A percentile compares a stretch with the other conserved stretches of the same genome.
Evolutionary conservation across 2,113 vertebrate genomes (phyloP).

Genomic region (Amblyornis subalaris): DNA sequence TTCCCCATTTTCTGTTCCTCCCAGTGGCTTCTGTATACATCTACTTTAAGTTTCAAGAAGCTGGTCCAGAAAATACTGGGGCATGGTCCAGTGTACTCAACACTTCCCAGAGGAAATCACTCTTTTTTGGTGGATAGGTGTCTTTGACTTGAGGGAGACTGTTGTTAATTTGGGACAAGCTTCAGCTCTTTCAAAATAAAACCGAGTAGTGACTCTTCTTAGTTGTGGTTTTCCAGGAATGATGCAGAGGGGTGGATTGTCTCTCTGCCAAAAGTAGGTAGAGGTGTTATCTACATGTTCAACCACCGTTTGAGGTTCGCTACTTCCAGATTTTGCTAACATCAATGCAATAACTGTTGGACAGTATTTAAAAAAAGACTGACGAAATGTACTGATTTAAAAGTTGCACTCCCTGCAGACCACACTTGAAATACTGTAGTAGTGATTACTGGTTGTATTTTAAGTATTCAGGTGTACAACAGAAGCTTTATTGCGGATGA

Average conservation of each 20-base stretch:
- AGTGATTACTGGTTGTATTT: background rate
- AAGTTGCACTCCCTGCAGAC: background rate
- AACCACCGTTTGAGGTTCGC: background rate
- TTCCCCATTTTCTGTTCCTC: background rate
- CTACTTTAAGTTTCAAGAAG: background rate
- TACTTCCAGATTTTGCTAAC: background rate
- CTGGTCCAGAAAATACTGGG: background rate
- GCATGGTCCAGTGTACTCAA: background rate
- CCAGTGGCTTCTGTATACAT: background rate
- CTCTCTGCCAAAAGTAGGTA: background rate
- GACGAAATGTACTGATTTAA: background rate
- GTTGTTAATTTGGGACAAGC: background rate
- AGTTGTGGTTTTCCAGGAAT: background rate
- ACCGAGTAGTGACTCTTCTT: background rate
- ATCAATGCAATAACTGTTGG: background rate
- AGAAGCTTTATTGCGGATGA: background rate
- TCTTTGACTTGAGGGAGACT: background rate
- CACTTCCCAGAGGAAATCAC: background rate
- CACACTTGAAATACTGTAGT: background rate
- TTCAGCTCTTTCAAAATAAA: background rate
- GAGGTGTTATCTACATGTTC: accelerated
- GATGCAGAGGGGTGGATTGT: background rate
- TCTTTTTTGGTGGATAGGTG: background rate
- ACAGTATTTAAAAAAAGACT: background rate
- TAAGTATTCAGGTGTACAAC: background rate